Percentiles rank a stretch among this genome's conserved stretches.
These are phyloP conservation scores for Pemphredon lugubris DNA, from an alignment of 2,888 invertebrate genomes.

Conservation along the genomic window DNA sequence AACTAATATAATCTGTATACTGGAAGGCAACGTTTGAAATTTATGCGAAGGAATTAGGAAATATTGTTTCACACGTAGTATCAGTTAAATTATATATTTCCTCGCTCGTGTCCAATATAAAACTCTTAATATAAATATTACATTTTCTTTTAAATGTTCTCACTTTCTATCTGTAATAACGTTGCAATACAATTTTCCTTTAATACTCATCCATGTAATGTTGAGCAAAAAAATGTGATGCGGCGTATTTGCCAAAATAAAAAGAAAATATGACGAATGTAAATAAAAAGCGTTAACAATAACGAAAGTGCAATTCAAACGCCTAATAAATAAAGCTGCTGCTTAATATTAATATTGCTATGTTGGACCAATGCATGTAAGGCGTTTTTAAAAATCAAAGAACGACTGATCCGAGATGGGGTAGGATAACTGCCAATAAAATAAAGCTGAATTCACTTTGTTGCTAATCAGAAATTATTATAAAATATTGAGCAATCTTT, in stretches of 20 bases:
- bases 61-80: conserved; percentile 32
- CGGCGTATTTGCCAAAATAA: conserved; percentile 37
- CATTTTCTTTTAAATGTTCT: conserved; percentile 41
- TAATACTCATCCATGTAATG: conserved; percentile 67
- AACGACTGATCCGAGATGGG: conserved; percentile 71
- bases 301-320: conserved; percentile 74
- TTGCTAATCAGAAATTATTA: conserved; percentile 46
- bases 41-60: conserved; percentile 2
- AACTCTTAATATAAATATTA: conserved; percentile 45
- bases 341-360: conserved; percentile 63
- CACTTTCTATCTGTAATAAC: conserved; percentile 41
- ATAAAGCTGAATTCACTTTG: conserved; percentile 51
- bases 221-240: conserved; percentile 52
- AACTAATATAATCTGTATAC: conserved; percentile 13
- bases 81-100: conserved; percentile 35
- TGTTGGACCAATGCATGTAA: conserved; percentile 66
- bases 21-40: conserved; percentile 1
- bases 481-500: conserved; percentile 30
- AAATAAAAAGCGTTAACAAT: conserved; percentile 57
- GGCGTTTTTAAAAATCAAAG: conserved; percentile 61
- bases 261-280: conserved; percentile 18
- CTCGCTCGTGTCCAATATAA: conserved; percentile 28
- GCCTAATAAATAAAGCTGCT: conserved; percentile 67
- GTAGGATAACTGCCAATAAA: conserved; percentile 72
- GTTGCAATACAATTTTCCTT: conserved; percentile 47